These are phyloP conservation scores for Dicerorhinus sumatrensis DNA, from an alignment of 2,113 vertebrate genomes.

Conservation along the genomic window DNA sequence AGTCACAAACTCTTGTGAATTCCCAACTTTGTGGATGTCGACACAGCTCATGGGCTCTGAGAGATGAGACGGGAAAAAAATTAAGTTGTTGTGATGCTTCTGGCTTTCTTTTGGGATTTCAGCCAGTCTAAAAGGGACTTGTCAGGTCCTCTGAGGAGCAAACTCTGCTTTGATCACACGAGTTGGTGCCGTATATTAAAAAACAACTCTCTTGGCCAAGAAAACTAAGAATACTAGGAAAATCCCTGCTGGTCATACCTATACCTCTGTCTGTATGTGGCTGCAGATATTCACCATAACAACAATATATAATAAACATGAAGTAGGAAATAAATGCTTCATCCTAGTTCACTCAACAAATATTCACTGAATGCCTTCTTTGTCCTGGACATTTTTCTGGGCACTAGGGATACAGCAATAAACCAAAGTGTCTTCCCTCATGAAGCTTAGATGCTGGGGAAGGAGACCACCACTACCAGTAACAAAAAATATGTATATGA, in stretches of 20 bases:
- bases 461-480: background rate
- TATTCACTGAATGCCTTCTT: background rate
- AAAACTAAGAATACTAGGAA: background rate
- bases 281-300: background rate
- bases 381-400: background rate
- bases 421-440: background rate
- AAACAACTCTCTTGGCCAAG: background rate
- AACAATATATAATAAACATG: background rate
- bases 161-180: background rate
- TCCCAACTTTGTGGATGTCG: too few relatives aligned
- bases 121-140: background rate
- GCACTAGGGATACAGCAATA: background rate
- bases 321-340: background rate
- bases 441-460: background rate
- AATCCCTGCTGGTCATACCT: background rate
- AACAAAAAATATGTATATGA: background rate
- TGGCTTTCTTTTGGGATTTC: background rate
- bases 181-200: background rate
- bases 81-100: background rate
- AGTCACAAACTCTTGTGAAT: background rate
- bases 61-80: background rate
- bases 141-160: background rate
- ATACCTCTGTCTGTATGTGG: background rate
- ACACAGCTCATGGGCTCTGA: background rate
- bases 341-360: background rate